A percentile compares a stretch with the other conserved stretches of the same genome.
These are phyloP conservation scores for Lutraria lutraria DNA, from an alignment of 2,888 invertebrate species.

Conservation along the genomic window DNA sequence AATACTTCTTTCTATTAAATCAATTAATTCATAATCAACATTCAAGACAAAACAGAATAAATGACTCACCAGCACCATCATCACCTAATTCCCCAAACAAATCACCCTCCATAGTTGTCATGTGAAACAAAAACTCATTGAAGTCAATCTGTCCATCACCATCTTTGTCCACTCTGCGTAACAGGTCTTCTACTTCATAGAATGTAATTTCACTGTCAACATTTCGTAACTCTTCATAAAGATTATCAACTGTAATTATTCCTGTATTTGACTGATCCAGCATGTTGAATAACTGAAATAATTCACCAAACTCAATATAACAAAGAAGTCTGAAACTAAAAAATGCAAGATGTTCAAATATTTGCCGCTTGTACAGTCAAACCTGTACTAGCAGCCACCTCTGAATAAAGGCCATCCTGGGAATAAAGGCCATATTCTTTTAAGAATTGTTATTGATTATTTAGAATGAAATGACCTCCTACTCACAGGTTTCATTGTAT, in stretches of 20 bases:
- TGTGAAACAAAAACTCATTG: conserved; percentile 79
- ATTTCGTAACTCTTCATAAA: conserved; percentile 74
- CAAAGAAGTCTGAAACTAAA: background rate
- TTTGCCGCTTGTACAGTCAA: no score
- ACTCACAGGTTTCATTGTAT: no score
- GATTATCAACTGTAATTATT: conserved; percentile 73
- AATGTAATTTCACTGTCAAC: conserved; percentile 76
- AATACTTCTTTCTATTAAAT: no score
- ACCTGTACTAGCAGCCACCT: no score
- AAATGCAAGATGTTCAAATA: no score
- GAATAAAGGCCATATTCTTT: no score
- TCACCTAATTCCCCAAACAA: conserved; percentile 43
- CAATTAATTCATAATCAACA: no score
- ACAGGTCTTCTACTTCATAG: conserved; percentile 75
- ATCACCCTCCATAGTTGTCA: conserved; percentile 71
- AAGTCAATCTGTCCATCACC: conserved; percentile 80
- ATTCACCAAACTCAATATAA: background rate
- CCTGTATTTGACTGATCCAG: conserved; percentile 77
- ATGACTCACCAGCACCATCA: conserved; percentile 13
- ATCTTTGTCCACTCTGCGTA: conserved; percentile 77
- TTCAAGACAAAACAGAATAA: no score
- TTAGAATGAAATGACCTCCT: no score
- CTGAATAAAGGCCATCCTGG: no score
- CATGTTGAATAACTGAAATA: conserved; percentile 78
- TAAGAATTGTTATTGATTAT: no score